Evolutionary conservation across 1,140 invertebrate genomes (phyloP), one percentile per base, ranked within the genome.

Genomic region (Lerema accius): DNA sequence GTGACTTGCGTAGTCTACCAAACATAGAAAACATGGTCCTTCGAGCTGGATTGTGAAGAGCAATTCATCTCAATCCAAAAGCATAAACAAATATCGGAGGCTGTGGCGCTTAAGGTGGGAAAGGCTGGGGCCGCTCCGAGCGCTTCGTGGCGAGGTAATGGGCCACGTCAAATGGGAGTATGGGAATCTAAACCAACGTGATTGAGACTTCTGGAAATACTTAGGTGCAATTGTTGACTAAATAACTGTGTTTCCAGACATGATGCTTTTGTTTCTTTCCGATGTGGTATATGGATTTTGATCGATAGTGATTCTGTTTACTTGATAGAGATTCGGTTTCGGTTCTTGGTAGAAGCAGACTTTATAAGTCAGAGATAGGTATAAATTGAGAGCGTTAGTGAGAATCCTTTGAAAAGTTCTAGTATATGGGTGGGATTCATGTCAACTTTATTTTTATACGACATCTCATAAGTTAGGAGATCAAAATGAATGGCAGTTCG

Each of bases 141-240:
- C 78, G 60, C 35, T 80, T 78, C 80, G 80, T 82, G 76, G 59
- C 46, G 55, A 58, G 45, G 56, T 75, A 78, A 80, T 79, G 59
- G 67, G 17, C 48, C 67, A 67, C 69, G 61, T 53, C 48, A 58
- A 65, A 63, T 60, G 63, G 45, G 40, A 66, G 67, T 74, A 79
- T 79, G 76, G 76, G 76, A 81, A 81, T 70, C 72, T 71, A 71
- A 72, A 63, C 45, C 63, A 63, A 67, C 67, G 69, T 78, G 76
- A 79, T 81, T 81, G 76, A 73, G 68, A 82, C 75, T 79, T 78
- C 79, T 79, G 69, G 59, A 67, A 76, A 65, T 76, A 76, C 71
- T 82, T 78, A 75, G 70, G 51, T 19, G 64, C 60, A 64, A 67
- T 68, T 76, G 67, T 74, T 76, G 73, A 73, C 69, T 80, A 75